A percentile compares a stretch with the other conserved stretches of the same genome.
phyloP scores from a whole-genome alignment of 2,113 vertebrate genomes.

The Lagopus leucura region DNA sequence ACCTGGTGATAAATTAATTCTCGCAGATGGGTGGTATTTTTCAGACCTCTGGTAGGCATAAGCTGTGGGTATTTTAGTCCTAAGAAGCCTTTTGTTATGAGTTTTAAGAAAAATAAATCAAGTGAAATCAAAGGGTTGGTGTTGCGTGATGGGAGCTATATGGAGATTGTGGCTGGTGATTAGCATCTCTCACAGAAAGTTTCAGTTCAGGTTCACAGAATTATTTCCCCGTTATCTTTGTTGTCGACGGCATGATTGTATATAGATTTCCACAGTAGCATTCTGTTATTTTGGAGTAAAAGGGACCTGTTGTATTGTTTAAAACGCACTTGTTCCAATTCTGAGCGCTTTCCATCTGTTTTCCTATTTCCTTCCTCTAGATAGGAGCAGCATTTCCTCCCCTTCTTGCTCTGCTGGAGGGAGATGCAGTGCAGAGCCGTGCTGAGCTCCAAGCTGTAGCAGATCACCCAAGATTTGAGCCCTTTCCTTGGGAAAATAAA shows the following conservation, averaged over 20 bases:
- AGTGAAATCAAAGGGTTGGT: conserved; percentile 8
- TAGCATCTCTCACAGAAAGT: conserved; percentile 20
- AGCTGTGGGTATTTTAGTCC: background rate
- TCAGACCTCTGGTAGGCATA: background rate
- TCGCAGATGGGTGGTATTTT: background rate
- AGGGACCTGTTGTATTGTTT: conserved; percentile 83
- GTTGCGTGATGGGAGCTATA: background rate
- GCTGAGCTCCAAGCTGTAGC: background rate
- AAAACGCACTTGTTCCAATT: conserved; percentile 69
- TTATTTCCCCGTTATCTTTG: conserved; percentile 85
- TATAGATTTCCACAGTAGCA: conserved; percentile 69
- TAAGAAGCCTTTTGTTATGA: conserved; percentile 5
- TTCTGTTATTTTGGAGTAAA: conserved; percentile 69
- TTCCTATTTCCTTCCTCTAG: conserved; percentile 86
- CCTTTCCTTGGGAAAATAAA: background rate
- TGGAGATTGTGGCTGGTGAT: background rate
- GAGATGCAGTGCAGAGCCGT: background rate
- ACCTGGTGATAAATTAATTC: background rate
- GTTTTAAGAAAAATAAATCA: conserved; percentile 7
- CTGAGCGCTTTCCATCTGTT: conserved; percentile 84
- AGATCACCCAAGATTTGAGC: background rate
- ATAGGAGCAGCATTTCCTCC: conserved; percentile 71
- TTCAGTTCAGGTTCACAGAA: conserved; percentile 82
- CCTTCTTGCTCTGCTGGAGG: background rate
- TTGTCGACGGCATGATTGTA: conserved; percentile 80